A percentile compares a stretch with the other conserved stretches of the same genome.
Evolutionary conservation across 2,797 vertebrate species (phyloP).

Genomic region (Pseudochirops corinnae): DNA sequence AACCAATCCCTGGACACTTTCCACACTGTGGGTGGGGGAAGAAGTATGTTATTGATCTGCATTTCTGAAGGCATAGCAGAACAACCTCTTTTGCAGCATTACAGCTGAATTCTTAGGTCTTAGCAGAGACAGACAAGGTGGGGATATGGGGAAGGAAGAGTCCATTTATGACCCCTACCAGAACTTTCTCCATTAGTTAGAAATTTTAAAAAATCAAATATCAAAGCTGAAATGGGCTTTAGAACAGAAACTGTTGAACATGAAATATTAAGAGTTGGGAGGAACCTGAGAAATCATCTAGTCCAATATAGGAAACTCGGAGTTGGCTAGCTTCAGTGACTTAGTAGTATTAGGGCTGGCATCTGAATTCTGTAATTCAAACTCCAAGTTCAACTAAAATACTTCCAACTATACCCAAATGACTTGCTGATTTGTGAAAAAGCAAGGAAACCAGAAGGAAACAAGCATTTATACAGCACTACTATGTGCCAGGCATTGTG

Average conservation of each 20-base stretch:
- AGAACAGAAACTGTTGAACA: not conserved
- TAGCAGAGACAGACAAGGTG: not conserved
- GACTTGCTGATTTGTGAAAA: not conserved
- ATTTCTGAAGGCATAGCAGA: not conserved
- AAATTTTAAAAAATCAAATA: not conserved
- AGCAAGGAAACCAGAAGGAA: not conserved
- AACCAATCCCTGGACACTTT: not conserved
- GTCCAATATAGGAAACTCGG: not conserved
- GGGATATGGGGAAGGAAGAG: fast-evolving
- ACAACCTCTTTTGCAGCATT: not conserved
- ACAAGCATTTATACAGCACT: not conserved
- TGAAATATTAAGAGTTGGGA: not conserved
- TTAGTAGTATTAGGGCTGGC: not conserved
- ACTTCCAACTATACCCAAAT: not conserved
- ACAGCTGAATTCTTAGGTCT: not conserved
- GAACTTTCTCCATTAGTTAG: not conserved
- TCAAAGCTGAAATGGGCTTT: not conserved
- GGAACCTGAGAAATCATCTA: not conserved
- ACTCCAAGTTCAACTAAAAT: not conserved
- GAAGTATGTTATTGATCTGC: not conserved
- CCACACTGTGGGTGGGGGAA: not conserved
- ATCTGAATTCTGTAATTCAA: not conserved
- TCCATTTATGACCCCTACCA: not conserved
- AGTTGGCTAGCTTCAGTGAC: not conserved
- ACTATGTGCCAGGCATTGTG: not conserved